Evolutionary conservation across 1,140 invertebrate genomes (phyloP).

Genomic region (Caenorhabditis brenneri): DNA sequence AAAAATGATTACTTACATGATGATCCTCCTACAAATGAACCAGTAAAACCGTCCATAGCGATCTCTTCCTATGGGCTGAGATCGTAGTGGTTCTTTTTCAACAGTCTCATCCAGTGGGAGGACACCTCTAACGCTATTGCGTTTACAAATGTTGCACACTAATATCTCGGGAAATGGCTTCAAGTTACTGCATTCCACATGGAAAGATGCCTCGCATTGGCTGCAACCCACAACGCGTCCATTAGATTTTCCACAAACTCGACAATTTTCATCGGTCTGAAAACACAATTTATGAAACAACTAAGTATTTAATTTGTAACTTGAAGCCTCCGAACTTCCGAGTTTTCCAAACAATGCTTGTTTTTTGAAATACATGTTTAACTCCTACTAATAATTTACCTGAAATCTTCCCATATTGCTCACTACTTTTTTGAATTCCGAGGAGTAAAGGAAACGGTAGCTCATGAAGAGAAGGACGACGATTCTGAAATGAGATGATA

Average conservation of each 20-base stretch:
- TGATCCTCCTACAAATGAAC: constrained; percentile 51
- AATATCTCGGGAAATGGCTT: constrained; percentile 11
- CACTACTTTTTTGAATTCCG: constrained; percentile 51
- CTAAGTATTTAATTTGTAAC: no score
- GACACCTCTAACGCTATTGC: constrained; percentile 23
- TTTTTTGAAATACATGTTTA: no score
- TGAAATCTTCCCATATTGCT: constrained; percentile 25
- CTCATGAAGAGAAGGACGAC: constrained; percentile 43
- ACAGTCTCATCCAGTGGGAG: constrained; percentile 37
- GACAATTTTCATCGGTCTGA: constrained; percentile 51
- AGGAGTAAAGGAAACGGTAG: constrained; percentile 45
- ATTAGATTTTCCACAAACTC: constrained; percentile 27
- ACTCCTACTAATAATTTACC: constrained; percentile 32
- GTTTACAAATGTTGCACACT: constrained; percentile 31
- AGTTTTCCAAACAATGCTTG: no score
- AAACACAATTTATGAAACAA: no score
- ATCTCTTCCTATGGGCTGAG: constrained; percentile 54
- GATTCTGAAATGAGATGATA: neutral
- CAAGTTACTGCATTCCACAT: constrained; percentile 20
- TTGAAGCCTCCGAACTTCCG: no score
- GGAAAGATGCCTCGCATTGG: constrained; percentile 44
- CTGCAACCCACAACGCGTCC: constrained; percentile 33
- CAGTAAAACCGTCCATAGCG: constrained; percentile 53
- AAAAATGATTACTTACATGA: constrained; percentile 51
- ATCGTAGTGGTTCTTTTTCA: constrained; percentile 43